A percentile compares a stretch with the other conserved stretches of the same genome.
Conservation (phyloP, 2,888 invertebrate genomes). For the Heliconius ethilla region DNA sequence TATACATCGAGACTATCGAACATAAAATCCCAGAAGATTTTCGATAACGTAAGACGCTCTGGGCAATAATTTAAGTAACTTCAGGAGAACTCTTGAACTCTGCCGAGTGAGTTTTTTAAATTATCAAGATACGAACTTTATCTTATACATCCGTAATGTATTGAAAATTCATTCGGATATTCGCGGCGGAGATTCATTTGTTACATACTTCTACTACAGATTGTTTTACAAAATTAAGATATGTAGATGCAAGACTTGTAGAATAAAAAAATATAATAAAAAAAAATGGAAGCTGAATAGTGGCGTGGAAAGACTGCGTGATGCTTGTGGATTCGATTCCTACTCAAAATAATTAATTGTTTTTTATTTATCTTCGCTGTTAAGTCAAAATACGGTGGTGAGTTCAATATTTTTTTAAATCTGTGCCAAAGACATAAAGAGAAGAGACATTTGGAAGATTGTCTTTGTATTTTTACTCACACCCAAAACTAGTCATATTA, state of each 20-base stretch:
- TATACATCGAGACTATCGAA: slow-evolving; percentile 32
- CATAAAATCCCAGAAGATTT: slow-evolving; percentile 42
- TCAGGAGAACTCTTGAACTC: slow-evolving; percentile 43
- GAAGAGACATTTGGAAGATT: too few relatives aligned
- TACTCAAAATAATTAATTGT: too few relatives aligned
- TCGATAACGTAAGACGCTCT: slow-evolving; percentile 45
- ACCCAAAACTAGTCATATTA: neutral
- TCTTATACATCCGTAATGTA: slow-evolving; percentile 33
- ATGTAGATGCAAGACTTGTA: neutral
- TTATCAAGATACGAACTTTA: slow-evolving; percentile 43
- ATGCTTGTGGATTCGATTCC: too few relatives aligned
- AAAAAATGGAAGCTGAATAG: too few relatives aligned
- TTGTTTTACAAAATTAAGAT: neutral
- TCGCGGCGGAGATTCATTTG: neutral
- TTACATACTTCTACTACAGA: neutral
- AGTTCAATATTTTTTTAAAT: too few relatives aligned
- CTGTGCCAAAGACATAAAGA: too few relatives aligned
- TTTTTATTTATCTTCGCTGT: too few relatives aligned
- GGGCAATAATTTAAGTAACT: slow-evolving; percentile 48
- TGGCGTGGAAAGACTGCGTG: too few relatives aligned
- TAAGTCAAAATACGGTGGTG: too few relatives aligned
- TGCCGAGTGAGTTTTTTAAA: slow-evolving; percentile 42
- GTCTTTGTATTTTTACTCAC: too few relatives aligned
- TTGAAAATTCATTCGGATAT: slow-evolving; percentile 34
- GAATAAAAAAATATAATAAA: neutral